phyloP scores from a whole-genome alignment of 2,888 invertebrate genomes.

The Eledona agricola region DNA sequence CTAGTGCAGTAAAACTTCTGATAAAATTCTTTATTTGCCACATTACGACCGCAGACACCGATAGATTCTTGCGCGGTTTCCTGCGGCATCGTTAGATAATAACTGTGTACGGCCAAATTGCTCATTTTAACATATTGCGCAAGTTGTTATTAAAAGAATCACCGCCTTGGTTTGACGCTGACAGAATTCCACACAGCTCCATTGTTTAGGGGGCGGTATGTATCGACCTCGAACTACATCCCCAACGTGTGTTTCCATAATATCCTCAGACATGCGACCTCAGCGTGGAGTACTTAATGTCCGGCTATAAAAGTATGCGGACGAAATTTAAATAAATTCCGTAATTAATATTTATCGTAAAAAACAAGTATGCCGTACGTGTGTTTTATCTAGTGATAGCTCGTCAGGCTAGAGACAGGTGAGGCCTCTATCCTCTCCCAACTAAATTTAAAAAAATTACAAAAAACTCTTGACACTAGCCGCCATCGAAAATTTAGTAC shows the following conservation, averaged over 20 bases:
- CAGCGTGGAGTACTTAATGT: slow-evolving; percentile 13
- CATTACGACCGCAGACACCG: slow-evolving; percentile 26
- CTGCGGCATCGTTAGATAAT: slow-evolving; percentile 4
- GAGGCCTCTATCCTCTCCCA: too few species aligned
- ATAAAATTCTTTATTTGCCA: slow-evolving; percentile 36
- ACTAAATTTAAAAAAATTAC: too few species aligned
- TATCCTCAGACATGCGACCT: slow-evolving; percentile 36
- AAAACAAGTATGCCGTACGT: too few species aligned
- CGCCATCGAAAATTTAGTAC: too few species aligned
- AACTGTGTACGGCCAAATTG: slow-evolving; percentile 35
- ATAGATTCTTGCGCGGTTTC: slow-evolving; percentile 6
- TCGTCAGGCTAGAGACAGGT: too few species aligned
- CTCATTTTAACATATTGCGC: slow-evolving; percentile 51
- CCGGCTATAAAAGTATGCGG: too few species aligned
- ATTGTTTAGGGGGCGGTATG: slow-evolving; percentile 24
- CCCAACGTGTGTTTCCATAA: slow-evolving; percentile 35
- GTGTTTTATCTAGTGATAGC: too few species aligned
- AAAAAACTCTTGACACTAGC: too few species aligned
- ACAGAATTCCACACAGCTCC: slow-evolving; percentile 6
- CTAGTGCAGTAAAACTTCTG: slow-evolving; percentile 32
- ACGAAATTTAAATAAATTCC: too few species aligned
- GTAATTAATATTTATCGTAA: too few species aligned
- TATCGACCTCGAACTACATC: slow-evolving; percentile 36
- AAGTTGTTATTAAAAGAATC: slow-evolving; percentile 45
- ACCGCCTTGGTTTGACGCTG: slow-evolving; percentile 15